Evolutionary conservation across 2,113 vertebrate genomes (phyloP).

Genomic region (Redunca redunca): DNA sequence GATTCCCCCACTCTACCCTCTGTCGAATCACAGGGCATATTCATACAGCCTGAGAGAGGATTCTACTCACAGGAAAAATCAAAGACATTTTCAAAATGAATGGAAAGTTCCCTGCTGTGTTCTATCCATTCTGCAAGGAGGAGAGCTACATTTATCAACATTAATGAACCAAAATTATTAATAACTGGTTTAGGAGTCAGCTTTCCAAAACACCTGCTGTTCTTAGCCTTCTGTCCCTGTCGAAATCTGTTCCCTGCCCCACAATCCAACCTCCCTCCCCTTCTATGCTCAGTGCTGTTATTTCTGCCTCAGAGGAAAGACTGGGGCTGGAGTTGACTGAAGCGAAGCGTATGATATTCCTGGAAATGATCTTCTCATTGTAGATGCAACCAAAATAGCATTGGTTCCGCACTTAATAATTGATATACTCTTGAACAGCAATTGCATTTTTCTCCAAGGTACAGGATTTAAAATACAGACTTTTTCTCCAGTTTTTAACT

Average conservation of each 20-base stretch:
- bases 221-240: not conserved
- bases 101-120: constrained; percentile 13
- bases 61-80: constrained; percentile 10
- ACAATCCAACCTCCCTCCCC: not conserved
- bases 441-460: constrained; percentile 18
- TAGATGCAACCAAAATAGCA: constrained; percentile 53
- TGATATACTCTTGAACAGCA: constrained; percentile 35
- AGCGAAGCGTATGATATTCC: not conserved
- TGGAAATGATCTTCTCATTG: constrained; percentile 53
- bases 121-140: constrained; percentile 5
- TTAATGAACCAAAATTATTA: constrained; percentile 47
- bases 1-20: not conserved
- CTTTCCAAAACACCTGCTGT: constrained; percentile 36
- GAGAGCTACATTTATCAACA: constrained; percentile 31
- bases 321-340: not conserved
- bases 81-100: constrained; percentile 37
- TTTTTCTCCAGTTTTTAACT: constrained; percentile 6
- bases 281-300: not conserved
- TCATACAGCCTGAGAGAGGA: not conserved
- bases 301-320: constrained; percentile 30
- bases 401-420: constrained; percentile 38
- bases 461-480: constrained; percentile 33
- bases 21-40: not conserved
- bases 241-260: not conserved
- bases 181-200: constrained; percentile 27